Base-by-base conservation (phyloP, 2,888 invertebrate genomes). In the Hypolimnas misippus region DNA sequence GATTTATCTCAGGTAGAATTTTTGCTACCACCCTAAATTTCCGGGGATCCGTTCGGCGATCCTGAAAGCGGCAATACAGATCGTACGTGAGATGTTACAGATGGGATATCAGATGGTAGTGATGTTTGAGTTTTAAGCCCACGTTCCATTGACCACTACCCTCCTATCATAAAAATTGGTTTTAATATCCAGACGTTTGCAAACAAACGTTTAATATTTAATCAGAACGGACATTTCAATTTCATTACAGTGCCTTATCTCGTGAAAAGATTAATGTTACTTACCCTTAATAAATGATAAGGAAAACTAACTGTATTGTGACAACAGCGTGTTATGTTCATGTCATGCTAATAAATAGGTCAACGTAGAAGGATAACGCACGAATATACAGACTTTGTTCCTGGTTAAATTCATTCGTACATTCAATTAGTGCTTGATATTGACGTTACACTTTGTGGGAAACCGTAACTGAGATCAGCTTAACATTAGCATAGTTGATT, bases 401-500 rank as follows among this genome's bases (percentile, higher is more conserved):
- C 77, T 84, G 84, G 87, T 86, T 84, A 84, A 87, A 87, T 79
- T 85, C 81, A 85, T 83, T 83, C 76, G 74, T 77, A 81, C 78
- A 86, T 87, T 89, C 84, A 89, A 89, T 89, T 89, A 89, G 84
- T 76, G 74, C 77, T 77, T 83, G 79, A 86, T 87, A 89, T 89
- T 89, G 89, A 87, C 86, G 84, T 84, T 78, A 79, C 83, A 74
- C 79, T 84, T 82, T 79, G 83, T 75, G 79, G 75, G 74, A 73
- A 76, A 70, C 75, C 76, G 74, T 76, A 73, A 69, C 73, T 71
- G 72, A 83, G 84, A 87, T 86, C 85, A 85, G 84, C 82, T 86
- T 86, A 84, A 87, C 89, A 90, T 91, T 91, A 89, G 86, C 89
- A 89, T 89, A 89, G 87, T 88, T 91, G 90, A 91, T 91, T 91